These are phyloP conservation scores for Spialia ferax DNA, from an alignment of 2,888 invertebrate species.

Conservation along the genomic window DNA sequence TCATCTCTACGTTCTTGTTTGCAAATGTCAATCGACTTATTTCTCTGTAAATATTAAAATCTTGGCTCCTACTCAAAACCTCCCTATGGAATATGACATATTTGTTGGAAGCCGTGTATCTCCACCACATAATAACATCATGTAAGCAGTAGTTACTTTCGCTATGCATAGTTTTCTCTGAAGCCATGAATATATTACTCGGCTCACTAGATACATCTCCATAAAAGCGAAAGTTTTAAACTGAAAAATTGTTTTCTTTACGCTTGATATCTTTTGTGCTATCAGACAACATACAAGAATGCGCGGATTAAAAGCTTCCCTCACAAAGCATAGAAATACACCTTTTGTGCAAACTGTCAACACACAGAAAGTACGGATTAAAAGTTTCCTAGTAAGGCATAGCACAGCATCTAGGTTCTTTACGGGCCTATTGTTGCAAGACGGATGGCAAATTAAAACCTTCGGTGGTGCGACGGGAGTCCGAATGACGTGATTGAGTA, in stretches of 20 bases:
- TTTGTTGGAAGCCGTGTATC: neutral
- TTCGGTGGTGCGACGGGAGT: conserved; percentile 52
- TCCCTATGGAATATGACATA: neutral
- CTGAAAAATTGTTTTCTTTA: conserved; percentile 25
- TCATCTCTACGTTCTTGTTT: conserved; percentile 23
- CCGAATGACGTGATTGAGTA: conserved; percentile 74
- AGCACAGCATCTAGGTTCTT: conserved; percentile 35
- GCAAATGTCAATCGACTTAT: conserved; percentile 32
- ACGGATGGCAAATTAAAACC: conserved; percentile 79
- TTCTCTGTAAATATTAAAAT: conserved; percentile 19
- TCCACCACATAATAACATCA: conserved; percentile 13
- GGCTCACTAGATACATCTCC: conserved; percentile 24
- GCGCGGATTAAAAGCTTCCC: conserved; percentile 36
- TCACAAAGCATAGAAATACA: conserved; percentile 38
- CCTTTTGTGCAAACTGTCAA: conserved; percentile 38
- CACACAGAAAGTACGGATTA: conserved; percentile 37
- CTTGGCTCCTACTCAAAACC: conserved; percentile 16
- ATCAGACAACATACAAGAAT: conserved; percentile 38
- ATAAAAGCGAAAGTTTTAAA: conserved; percentile 35
- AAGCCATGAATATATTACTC: conserved; percentile 37
- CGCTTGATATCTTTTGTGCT: conserved; percentile 35
- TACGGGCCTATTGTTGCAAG: conserved; percentile 66
- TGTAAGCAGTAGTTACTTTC: conserved; percentile 18
- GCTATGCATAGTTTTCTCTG: conserved; percentile 31
- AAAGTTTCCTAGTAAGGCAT: conserved; percentile 39